Evolutionary conservation across 2,888 invertebrate species (phyloP), one percentile per base, ranked within the genome.

Genomic region (Thalpophila matura): DNA sequence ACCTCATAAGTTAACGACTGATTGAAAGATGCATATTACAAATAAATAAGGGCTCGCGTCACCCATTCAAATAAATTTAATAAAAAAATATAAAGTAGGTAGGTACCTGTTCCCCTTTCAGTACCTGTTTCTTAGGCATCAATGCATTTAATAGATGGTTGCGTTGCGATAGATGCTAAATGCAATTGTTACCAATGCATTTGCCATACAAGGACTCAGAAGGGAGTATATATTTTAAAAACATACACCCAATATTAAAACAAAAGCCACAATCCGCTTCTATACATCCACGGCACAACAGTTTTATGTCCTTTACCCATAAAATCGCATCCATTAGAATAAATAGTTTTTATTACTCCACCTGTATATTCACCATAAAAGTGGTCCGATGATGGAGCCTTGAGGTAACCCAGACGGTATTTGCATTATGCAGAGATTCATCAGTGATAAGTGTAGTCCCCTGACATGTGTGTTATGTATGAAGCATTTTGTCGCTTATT

Each of bases 361-460:
- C 47, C 10, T 45, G 35, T 50, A 16, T 49, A 29, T 56, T 20
- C 27, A 42, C 42, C 31, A 35, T 51, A 58, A 62, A 74, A 68
- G 27, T 64, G 60, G 62, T 33, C 60, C 58, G 24, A 50, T 53
- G 42, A 49, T 68, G 16, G 35, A 47, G 20, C 54, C 60, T 53
- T 42, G 57, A 35, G 38, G 56, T 42, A 75, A 29, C 37, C 50
- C 50, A 59, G 61, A 40, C 72, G 59, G 42, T 60, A 50, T 53
- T 57, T 77, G 64, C 62, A 79, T 72, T 79, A 77, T 77, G 77
- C 68, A 77, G 31, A 68, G 68, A 65, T 79, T 77, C 79, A 77
- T 77, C 77, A 72, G 22, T 14, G 46, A 27, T 12, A 18, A 72
- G 77, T 75, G 71, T 47, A 53, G 60, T 50, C 46, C 59, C 57